These are phyloP conservation scores for Periphyllus acericola DNA, from an alignment of 2,888 invertebrate genomes.

Conservation along the genomic window DNA sequence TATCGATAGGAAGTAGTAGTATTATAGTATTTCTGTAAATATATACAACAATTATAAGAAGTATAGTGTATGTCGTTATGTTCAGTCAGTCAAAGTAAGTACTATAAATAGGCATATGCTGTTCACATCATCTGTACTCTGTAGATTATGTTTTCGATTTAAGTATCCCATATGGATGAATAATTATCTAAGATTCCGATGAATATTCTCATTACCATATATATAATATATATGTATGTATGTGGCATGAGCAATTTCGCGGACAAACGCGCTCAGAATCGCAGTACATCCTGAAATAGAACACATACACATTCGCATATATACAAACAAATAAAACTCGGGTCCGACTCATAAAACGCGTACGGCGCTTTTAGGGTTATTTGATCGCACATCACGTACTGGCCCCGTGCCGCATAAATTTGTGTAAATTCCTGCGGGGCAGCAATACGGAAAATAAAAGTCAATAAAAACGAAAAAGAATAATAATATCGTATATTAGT, in stretches of 20 bases:
- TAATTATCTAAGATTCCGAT: no score
- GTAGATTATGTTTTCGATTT: no score
- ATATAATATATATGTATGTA: no score
- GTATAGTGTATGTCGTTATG: no score
- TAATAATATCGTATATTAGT: not conserved
- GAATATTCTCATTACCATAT: no score
- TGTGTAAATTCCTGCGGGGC: not conserved
- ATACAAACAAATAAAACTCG: not conserved
- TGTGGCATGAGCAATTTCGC: not conserved
- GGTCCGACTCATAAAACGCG: slow-evolving; percentile 7
- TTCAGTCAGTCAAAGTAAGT: no score
- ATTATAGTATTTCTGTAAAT: no score
- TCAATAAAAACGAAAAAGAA: slow-evolving; percentile 24
- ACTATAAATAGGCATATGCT: no score
- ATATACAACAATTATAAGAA: no score
- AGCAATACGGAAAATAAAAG: not conserved
- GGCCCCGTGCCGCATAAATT: not conserved
- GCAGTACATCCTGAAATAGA: not conserved
- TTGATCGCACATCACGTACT: slow-evolving; percentile 41
- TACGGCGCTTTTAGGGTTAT: slow-evolving; percentile 22
- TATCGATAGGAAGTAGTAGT: no score
- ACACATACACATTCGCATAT: not conserved
- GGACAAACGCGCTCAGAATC: not conserved
- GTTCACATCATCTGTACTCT: no score
- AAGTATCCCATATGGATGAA: no score